phyloP scores from a whole-genome alignment of 2,797 vertebrate genomes.

The Tapirus indicus region DNA sequence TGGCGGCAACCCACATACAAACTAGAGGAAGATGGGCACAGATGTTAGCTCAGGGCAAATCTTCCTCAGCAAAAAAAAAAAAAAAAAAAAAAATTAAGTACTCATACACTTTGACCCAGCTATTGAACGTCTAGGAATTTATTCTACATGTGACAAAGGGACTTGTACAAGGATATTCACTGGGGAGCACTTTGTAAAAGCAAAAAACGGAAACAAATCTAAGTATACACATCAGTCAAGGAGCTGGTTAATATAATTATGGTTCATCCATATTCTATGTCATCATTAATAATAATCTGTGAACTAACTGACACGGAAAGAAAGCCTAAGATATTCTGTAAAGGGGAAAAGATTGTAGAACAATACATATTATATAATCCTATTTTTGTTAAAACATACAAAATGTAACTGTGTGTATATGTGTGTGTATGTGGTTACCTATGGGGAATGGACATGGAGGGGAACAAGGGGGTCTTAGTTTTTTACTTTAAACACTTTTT shows the following conservation, averaged over 20 bases:
- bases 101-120: background rate
- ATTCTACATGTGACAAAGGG: background rate
- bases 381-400: background rate
- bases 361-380: background rate
- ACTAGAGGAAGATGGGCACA: too few relatives aligned
- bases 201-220: background rate
- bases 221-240: background rate
- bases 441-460: background rate
- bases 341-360: background rate
- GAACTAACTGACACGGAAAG: background rate
- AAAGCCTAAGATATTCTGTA: background rate
- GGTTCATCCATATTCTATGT: too few relatives aligned
- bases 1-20: too few relatives aligned
- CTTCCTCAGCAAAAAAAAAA: background rate
- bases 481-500: background rate
- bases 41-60: too few relatives aligned
- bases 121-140: conserved; percentile 10
- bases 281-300: background rate
- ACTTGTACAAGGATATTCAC: background rate
- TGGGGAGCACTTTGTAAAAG: background rate
- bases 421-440: background rate
- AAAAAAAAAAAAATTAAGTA: background rate
- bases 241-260: background rate
- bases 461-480: background rate
- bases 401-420: background rate